Conservation (phyloP, 2,888 invertebrate species). For the Dolichopus griseipennis region DNA sequence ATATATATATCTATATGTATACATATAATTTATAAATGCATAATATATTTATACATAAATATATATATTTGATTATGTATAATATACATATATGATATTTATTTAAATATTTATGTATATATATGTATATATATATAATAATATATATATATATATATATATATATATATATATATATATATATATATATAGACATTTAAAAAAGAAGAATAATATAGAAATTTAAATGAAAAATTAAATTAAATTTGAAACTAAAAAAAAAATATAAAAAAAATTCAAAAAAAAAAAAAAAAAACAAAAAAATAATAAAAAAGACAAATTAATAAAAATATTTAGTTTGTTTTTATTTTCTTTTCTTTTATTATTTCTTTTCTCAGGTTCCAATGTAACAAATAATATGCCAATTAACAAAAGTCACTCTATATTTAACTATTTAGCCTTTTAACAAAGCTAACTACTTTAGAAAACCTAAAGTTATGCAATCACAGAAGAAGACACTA, state of each 20-base stretch:
- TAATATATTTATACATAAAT: neutral
- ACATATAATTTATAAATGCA: neutral
- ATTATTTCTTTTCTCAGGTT: no score
- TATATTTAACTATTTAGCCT: no score
- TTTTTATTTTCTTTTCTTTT: neutral
- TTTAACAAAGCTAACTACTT: no score
- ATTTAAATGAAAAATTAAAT: constrained; percentile 12
- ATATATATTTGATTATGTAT: neutral
- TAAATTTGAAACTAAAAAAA: constrained; percentile 9
- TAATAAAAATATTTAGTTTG: neutral
- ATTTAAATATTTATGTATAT: neutral
- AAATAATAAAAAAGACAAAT: neutral
- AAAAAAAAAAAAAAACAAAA: neutral
- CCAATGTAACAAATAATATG: no score
- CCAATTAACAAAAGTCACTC: no score
- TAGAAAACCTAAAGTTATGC: no score
- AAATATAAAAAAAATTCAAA: neutral
- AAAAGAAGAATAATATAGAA: constrained; percentile 7
- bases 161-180: neutral
- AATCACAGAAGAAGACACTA: no score
- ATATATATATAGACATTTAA: neutral
- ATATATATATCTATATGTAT: neutral
- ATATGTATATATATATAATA: neutral
- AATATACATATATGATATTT: neutral
- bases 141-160: neutral